Conservation (phyloP, 2,888 invertebrate species). For the Ernsta delagoae region DNA sequence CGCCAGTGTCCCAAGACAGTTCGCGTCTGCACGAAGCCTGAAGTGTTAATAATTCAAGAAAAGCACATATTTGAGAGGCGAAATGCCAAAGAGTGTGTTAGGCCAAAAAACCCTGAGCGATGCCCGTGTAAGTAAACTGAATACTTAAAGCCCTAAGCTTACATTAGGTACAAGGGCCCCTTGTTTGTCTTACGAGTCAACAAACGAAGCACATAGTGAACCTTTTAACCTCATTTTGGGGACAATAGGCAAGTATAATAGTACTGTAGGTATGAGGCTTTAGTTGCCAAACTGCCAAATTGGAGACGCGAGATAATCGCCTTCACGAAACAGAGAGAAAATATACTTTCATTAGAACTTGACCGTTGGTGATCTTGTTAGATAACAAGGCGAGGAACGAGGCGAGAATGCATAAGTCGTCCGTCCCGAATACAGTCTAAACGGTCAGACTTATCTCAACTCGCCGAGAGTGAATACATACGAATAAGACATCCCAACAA, state of each 20-base stretch:
- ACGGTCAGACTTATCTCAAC: no score
- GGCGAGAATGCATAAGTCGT: no score
- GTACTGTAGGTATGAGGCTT: no score
- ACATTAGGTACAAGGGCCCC: constrained; percentile 9
- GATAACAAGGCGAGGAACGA: no score
- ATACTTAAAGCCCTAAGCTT: constrained; percentile 22
- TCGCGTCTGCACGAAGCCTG: constrained; percentile 33
- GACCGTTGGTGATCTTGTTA: no score
- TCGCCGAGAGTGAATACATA: no score
- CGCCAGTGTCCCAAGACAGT: constrained; percentile 33
- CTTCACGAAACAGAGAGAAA: no score
- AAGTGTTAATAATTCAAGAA: constrained; percentile 42
- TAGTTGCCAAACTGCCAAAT: no score
- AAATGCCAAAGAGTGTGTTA: constrained; percentile 25
- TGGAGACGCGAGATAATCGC: no score
- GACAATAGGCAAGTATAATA: not conserved
- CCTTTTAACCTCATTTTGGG: constrained; percentile 22
- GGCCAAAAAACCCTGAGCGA: constrained; percentile 15
- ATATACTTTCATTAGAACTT: no score
- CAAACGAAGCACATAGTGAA: constrained; percentile 14
- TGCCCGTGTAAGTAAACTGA: constrained; percentile 34
- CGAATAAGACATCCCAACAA: no score
- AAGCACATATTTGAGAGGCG: constrained; percentile 42
- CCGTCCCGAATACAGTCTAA: no score
- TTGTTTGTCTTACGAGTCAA: constrained; percentile 35